A percentile compares a stretch with the other conserved stretches of the same genome.
Conservation (phyloP, 1,140 invertebrate genomes). For the Mylabris phalerata region DNA sequence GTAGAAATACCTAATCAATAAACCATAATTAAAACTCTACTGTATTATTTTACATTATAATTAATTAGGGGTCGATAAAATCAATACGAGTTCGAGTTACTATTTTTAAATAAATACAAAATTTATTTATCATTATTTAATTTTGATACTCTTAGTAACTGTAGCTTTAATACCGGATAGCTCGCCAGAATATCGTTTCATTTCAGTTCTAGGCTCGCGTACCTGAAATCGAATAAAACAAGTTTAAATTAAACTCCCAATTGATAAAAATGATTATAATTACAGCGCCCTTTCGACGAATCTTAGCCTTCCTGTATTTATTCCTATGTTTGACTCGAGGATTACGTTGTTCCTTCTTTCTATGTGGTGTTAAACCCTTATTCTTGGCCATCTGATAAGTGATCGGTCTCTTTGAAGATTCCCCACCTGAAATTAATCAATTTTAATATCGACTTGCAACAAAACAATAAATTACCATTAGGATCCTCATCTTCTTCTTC, state of each 20-base stretch:
- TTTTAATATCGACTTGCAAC: background rate
- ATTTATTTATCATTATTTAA: constrained; percentile 47
- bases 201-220: constrained; percentile 68
- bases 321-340: constrained; percentile 88
- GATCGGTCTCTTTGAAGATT: constrained; percentile 66
- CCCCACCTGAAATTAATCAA: constrained; percentile 21
- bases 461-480: constrained; percentile 28
- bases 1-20: too few relatives aligned
- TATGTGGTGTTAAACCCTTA: constrained; percentile 81
- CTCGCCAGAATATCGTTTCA: constrained; percentile 78
- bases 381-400: constrained; percentile 93
- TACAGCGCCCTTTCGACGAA: constrained; percentile 82
- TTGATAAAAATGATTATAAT: constrained; percentile 10
- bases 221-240: constrained; percentile 49
- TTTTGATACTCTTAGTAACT: constrained; percentile 79
- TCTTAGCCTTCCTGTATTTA: constrained; percentile 85
- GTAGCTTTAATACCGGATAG: constrained; percentile 83
- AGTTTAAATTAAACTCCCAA: constrained; percentile 7
- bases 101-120: too few relatives aligned
- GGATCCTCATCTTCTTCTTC: constrained; percentile 17
- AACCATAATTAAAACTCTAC: too few relatives aligned
- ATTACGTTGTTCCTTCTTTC: constrained; percentile 87
- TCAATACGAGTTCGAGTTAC: too few relatives aligned
- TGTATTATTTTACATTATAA: too few relatives aligned
- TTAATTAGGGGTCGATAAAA: too few relatives aligned